These are phyloP conservation scores for Pyrocephalus nanus DNA, from an alignment of 2,797 vertebrate genomes.

Conservation along the genomic window DNA sequence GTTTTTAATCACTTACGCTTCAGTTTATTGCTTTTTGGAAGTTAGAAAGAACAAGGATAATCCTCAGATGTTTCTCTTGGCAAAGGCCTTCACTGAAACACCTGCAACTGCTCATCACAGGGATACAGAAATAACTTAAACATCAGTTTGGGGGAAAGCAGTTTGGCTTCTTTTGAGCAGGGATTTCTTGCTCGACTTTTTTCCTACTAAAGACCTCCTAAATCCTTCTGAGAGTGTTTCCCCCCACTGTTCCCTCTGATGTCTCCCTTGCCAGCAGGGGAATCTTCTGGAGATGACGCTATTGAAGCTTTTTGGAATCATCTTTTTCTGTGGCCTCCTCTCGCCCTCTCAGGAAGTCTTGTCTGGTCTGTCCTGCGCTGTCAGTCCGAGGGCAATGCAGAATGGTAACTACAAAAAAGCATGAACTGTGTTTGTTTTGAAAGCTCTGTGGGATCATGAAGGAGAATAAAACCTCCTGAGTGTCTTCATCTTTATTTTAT, in stretches of 20 bases:
- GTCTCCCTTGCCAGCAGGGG: not conserved
- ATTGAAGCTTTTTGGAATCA: not conserved
- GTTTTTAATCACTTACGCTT: not conserved
- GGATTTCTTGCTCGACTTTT: rapidly evolving
- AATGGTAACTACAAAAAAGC: not conserved
- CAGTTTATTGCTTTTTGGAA: not conserved
- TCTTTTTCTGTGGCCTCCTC: conserved; percentile 41
- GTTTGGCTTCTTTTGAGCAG: not conserved
- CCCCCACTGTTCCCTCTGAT: not conserved
- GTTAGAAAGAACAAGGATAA: not conserved
- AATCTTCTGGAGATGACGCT: not conserved
- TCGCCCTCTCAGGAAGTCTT: not conserved
- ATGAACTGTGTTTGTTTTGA: rapidly evolving
- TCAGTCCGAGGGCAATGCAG: not conserved
- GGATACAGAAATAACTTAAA: not conserved
- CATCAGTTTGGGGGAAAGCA: too few relatives aligned
- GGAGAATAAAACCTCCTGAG: not conserved
- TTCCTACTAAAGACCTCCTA: not conserved
- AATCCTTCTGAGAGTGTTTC: not conserved
- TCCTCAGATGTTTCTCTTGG: not conserved
- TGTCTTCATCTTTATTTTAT: not conserved
- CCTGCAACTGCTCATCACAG: rapidly evolving
- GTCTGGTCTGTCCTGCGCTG: not conserved
- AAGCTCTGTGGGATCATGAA: rapidly evolving
- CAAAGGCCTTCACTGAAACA: not conserved